Conservation (phyloP, 2,888 invertebrate species). For the Drosophila pullipes region DNA sequence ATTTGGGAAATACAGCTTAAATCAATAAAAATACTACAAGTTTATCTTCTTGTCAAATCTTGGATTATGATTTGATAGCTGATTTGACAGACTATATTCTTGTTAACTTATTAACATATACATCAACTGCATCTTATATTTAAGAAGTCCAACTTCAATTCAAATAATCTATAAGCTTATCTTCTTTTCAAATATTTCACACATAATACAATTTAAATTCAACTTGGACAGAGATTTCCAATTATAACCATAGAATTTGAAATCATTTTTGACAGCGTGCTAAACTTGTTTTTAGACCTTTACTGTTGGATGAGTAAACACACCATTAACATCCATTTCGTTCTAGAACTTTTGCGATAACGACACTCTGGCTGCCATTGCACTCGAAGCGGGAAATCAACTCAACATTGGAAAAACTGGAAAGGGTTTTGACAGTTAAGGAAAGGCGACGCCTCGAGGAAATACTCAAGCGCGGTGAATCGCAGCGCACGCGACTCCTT, state of each 20-base stretch:
- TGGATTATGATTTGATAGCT: not conserved
- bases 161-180: not conserved
- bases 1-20: not conserved
- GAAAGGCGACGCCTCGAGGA: conserved; percentile 84
- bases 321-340: not conserved
- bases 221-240: not conserved
- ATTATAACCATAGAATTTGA: not conserved
- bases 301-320: not conserved
- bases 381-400: conserved; percentile 85
- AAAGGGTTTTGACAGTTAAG: conserved; percentile 83
- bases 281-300: not conserved
- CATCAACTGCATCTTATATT: not conserved
- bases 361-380: conserved; percentile 85
- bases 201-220: not conserved
- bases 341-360: conserved; percentile 84
- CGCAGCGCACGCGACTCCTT: conserved; percentile 64
- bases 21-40: not conserved
- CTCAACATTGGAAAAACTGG: conserved; percentile 83
- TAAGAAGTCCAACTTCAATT: not conserved
- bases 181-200: not conserved
- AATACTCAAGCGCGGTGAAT: conserved; percentile 79
- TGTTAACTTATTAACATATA: not conserved
- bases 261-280: not conserved
- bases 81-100: too few relatives aligned
- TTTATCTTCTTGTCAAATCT: not conserved